These are phyloP conservation scores for Pelusios castaneus DNA, from an alignment of 2,113 vertebrate species.

Conservation along the genomic window DNA sequence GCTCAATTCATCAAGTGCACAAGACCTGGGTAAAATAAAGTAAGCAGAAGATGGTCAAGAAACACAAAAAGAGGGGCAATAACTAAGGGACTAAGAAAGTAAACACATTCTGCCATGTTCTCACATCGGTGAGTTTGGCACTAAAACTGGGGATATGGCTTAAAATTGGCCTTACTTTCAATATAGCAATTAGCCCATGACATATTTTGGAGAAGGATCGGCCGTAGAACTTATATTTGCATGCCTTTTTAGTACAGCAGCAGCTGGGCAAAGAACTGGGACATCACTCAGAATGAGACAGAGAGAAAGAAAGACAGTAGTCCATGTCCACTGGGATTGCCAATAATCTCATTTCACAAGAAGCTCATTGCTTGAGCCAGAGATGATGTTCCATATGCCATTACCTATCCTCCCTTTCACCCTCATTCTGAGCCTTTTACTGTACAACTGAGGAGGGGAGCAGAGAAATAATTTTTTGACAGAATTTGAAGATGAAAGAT, in stretches of 20 bases:
- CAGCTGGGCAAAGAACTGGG: slow-evolving; percentile 39
- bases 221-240: not conserved
- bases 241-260: slow-evolving; percentile 33
- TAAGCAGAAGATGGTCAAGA: not conserved
- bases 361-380: not conserved
- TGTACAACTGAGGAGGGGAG: slow-evolving; percentile 30
- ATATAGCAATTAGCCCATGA: not conserved
- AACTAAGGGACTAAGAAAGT: not conserved
- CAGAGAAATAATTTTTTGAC: slow-evolving; percentile 39
- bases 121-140: not conserved
- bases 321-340: not conserved
- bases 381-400: slow-evolving; percentile 31
- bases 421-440: not conserved
- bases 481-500: slow-evolving; percentile 13
- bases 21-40: not conserved
- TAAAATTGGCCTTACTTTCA: not conserved
- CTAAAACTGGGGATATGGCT: not conserved
- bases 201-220: not conserved
- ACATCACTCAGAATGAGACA: not conserved
- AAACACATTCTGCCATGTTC: fast-evolving
- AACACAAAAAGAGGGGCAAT: not conserved
- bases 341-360: not conserved
- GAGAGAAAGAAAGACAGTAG: not conserved
- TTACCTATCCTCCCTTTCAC: not conserved
- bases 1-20: not conserved